Evolutionary conservation across 2,797 vertebrate species (phyloP).

Genomic region (Taenioides sp.): DNA sequence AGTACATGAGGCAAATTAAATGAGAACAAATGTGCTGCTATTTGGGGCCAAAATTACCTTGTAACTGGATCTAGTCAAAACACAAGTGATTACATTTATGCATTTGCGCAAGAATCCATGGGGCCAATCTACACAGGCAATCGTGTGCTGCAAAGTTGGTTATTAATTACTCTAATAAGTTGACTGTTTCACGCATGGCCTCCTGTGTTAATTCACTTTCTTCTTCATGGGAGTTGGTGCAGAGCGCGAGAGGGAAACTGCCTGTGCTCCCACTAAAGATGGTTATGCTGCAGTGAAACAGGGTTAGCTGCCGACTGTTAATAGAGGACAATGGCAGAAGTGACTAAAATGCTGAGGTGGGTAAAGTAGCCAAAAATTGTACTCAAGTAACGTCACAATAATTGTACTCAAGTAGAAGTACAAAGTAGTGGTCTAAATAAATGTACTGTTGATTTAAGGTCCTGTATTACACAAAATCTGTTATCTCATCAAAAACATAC

Average conservation of each 20-base stretch:
- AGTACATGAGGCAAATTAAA: slow-evolving; percentile 9
- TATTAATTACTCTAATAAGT: slow-evolving; percentile 21
- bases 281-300: background rate
- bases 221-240: slow-evolving; percentile 3
- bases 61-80: slow-evolving; percentile 10
- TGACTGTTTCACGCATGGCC: slow-evolving; percentile 9
- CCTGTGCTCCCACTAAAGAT: background rate
- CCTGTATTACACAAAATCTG: too few relatives aligned
- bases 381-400: too few relatives aligned
- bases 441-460: too few relatives aligned
- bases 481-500: too few relatives aligned
- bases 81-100: slow-evolving; percentile 4
- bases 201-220: slow-evolving; percentile 12
- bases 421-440: too few relatives aligned
- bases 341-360: background rate
- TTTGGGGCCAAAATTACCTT: background rate
- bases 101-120: background rate
- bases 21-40: background rate
- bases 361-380: background rate
- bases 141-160: slow-evolving; percentile 12
- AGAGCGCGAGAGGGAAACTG: background rate
- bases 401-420: too few relatives aligned
- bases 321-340: slow-evolving; percentile 4
- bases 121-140: slow-evolving; percentile 10
- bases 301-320: background rate